Percentiles rank a stretch among this genome's conserved stretches.
Evolutionary conservation across 2,113 vertebrate species (phyloP).

Genomic region (Xenus cinereus): DNA sequence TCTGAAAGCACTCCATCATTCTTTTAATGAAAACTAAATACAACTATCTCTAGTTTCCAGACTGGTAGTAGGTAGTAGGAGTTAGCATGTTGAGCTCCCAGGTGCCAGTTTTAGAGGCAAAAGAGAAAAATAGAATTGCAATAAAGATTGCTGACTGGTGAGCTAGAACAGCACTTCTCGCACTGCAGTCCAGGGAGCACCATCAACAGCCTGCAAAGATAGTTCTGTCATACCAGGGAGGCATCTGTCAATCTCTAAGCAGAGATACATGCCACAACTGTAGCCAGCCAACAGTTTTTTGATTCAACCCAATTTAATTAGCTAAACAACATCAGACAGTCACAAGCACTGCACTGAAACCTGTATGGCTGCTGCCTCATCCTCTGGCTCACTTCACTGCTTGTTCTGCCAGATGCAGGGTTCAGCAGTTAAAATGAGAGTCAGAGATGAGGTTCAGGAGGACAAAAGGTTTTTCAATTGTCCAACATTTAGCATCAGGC

Average conservation of each 20-base stretch:
- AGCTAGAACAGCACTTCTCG: background rate
- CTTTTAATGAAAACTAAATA: background rate
- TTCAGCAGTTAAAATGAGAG: background rate
- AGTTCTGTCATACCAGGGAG: background rate
- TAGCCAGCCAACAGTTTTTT: background rate
- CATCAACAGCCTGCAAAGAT: background rate
- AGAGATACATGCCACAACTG: rapidly evolving
- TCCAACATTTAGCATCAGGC: background rate
- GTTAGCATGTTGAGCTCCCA: background rate
- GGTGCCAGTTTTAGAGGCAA: background rate
- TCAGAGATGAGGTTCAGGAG: background rate
- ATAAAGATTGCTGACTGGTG: background rate
- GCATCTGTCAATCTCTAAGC: background rate
- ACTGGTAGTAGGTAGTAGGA: background rate
- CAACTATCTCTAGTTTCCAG: background rate
- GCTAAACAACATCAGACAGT: background rate
- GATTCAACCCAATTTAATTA: background rate
- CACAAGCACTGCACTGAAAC: background rate
- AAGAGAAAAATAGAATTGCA: background rate
- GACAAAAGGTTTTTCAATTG: background rate
- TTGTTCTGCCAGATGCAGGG: background rate
- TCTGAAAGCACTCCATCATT: background rate
- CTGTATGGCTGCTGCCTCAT: background rate
- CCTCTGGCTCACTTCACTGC: rapidly evolving
- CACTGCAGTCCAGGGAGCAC: background rate